A percentile compares a stretch with the other conserved stretches of the same genome.
Conservation (phyloP, 2,113 vertebrate genomes). For the Triplophysa dalaica region DNA sequence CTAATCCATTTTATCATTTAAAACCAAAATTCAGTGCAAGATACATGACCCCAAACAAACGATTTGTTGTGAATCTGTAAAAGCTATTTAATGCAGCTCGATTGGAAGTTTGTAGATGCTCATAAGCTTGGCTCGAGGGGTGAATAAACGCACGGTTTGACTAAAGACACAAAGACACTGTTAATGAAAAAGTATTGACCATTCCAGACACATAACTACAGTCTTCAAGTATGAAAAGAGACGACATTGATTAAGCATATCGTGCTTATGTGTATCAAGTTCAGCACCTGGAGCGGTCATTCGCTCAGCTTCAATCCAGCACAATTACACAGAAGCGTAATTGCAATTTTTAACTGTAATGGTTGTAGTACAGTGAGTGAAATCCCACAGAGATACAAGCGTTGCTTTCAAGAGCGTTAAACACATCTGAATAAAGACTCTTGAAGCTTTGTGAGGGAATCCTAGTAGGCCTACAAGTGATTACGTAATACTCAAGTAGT, state of each 20-base stretch:
- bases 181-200: slow-evolving; percentile 34
- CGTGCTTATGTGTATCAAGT: neutral
- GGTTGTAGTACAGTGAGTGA: neutral
- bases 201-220: slow-evolving; percentile 17
- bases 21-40: neutral
- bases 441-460: too few species aligned
- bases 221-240: neutral
- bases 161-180: slow-evolving; percentile 13
- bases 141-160: slow-evolving; percentile 10
- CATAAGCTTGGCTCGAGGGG: slow-evolving; percentile 32
- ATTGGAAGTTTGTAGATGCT: slow-evolving; percentile 24
- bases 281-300: slow-evolving; percentile 27
- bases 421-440: too few species aligned
- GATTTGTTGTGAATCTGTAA: neutral
- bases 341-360: slow-evolving; percentile 14
- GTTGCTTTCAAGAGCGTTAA: neutral
- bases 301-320: slow-evolving; percentile 13
- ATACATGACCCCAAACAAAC: neutral
- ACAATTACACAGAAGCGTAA: slow-evolving; percentile 21
- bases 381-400: neutral
- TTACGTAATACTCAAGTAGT: too few species aligned
- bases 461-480: too few species aligned
- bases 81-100: neutral
- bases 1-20: too few species aligned
- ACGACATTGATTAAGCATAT: slow-evolving; percentile 18